Percentiles rank a stretch among this genome's conserved stretches.
These are phyloP conservation scores for Metopolophium dirhodum DNA, from an alignment of 1,140 invertebrate genomes.

Conservation along the genomic window DNA sequence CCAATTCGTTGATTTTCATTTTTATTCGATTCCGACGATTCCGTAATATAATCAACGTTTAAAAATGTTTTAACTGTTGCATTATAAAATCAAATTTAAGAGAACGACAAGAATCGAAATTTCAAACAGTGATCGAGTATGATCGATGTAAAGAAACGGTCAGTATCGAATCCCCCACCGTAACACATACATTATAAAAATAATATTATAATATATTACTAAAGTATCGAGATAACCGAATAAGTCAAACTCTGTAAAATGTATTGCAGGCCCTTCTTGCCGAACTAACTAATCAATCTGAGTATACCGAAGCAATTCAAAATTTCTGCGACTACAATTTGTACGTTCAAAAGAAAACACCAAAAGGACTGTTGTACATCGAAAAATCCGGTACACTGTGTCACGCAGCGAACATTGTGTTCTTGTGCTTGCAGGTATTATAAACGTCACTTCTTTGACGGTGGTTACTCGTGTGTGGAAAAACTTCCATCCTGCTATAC, in stretches of 20 bases:
- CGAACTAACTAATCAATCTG: slow-evolving; percentile 63
- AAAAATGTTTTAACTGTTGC: too few species aligned
- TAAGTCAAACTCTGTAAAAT: background rate
- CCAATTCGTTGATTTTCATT: too few species aligned
- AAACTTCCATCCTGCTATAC: background rate
- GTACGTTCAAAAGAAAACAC: slow-evolving; percentile 65
- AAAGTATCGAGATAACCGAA: background rate
- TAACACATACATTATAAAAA: background rate
- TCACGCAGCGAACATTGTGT: slow-evolving; percentile 69
- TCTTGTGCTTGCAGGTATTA: slow-evolving; percentile 66
- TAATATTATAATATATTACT: background rate
- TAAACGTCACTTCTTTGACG: background rate
- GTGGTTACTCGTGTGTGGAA: background rate
- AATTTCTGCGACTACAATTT: slow-evolving; percentile 67
- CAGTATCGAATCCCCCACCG: background rate
- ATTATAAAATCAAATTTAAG: background rate
- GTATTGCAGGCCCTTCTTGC: slow-evolving; percentile 64
- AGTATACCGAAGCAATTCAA: slow-evolving; percentile 65
- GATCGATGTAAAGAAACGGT: background rate
- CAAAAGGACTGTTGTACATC: slow-evolving; percentile 68
- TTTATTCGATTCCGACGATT: too few species aligned
- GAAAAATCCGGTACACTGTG: slow-evolving; percentile 68
- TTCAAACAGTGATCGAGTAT: background rate
- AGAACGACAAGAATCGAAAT: background rate
- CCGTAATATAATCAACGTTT: too few species aligned